Percentiles rank a stretch among this genome's conserved stretches.
These are phyloP conservation scores for Nycticorax nycticorax DNA, from an alignment of 2,113 vertebrate species.

Conservation along the genomic window DNA sequence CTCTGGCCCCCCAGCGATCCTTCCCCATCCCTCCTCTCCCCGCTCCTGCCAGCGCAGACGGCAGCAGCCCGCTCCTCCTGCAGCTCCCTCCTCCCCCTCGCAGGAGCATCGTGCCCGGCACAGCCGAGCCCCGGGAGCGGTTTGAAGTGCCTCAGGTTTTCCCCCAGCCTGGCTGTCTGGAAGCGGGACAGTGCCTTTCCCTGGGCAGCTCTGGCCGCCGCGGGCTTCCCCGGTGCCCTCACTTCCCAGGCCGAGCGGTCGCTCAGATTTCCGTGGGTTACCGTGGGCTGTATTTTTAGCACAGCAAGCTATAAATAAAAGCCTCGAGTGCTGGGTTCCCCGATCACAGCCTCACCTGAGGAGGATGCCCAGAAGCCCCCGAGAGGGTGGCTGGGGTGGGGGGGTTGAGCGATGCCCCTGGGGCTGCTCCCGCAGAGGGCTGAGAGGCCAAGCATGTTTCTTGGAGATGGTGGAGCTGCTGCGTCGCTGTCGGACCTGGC, in stretches of 20 bases:
- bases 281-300: not conserved
- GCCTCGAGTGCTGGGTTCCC: not conserved
- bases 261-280: not conserved
- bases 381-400: fast-evolving
- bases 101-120: fast-evolving
- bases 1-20: not conserved
- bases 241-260: not conserved
- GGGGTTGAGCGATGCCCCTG: not conserved
- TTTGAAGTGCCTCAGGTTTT: not conserved
- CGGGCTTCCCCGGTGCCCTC: fast-evolving
- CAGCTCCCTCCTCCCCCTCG: not conserved
- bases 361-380: not conserved
- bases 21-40: not conserved
- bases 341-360: not conserved
- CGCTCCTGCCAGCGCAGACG: fast-evolving
- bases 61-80: not conserved
- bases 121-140: fast-evolving
- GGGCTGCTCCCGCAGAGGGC: not conserved
- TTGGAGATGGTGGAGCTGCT: not conserved
- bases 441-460: not conserved
- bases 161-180: fast-evolving
- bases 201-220: fast-evolving
- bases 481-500: fast-evolving
- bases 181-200: not conserved
- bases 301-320: constrained; percentile 26